phyloP scores from a whole-genome alignment of 92 coral and sea anemone genomes.

The Zoanthus gigantus region DNA sequence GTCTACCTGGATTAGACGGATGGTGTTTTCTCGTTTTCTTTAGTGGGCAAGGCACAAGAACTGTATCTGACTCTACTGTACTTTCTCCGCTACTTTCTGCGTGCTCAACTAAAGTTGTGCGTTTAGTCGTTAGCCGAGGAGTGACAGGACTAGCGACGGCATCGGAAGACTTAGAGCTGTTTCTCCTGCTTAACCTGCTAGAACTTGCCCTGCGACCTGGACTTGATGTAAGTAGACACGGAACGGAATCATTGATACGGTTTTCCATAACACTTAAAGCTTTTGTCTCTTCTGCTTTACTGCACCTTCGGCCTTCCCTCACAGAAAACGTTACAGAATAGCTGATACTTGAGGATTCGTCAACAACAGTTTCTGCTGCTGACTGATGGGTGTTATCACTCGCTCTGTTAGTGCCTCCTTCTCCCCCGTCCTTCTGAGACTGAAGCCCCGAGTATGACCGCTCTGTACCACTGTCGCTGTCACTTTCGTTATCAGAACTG shows the following conservation, averaged over 20 bases:
- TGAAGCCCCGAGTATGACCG: slow-evolving; percentile 54
- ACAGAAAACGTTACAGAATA: neutral
- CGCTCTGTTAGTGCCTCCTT: neutral
- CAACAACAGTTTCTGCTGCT: slow-evolving; percentile 13
- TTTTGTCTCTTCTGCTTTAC: slow-evolving; percentile 43
- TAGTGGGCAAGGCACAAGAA: slow-evolving; percentile 3
- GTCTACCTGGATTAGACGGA: slow-evolving; percentile 7
- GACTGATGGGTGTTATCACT: slow-evolving; percentile 7
- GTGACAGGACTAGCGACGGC: neutral
- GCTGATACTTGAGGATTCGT: neutral
- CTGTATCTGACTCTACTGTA: slow-evolving; percentile 6
- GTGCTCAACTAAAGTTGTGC: neutral
- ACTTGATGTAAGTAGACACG: slow-evolving; percentile 2
- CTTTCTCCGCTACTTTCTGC: neutral
- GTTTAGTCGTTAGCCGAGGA: neutral
- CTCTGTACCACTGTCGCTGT: slow-evolving; percentile 53
- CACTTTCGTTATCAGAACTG: slow-evolving; percentile 49
- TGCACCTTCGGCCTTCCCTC: neutral
- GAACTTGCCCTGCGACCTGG: slow-evolving; percentile 7
- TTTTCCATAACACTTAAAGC: slow-evolving; percentile 24
- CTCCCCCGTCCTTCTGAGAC: slow-evolving; percentile 2
- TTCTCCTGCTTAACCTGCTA: neutral
- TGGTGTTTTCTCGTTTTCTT: neutral
- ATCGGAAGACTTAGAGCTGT: neutral
- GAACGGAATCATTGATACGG: slow-evolving; percentile 17